phyloP scores from a whole-genome alignment of 1,140 invertebrate species.

The Lepidotrigona ventralis region DNA sequence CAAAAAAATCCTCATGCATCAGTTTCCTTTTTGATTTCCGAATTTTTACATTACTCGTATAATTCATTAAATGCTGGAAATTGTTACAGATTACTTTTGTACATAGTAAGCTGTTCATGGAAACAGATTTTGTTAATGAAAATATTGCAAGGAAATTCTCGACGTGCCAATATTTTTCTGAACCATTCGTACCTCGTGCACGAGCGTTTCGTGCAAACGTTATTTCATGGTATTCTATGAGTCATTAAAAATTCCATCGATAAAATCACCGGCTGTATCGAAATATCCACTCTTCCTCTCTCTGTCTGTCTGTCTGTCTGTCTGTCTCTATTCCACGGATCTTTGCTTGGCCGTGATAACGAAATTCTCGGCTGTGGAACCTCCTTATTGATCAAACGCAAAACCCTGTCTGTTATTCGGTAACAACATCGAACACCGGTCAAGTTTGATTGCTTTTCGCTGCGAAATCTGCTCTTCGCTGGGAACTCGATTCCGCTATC shows the following conservation, averaged over 20 bases:
- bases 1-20: too few species aligned
- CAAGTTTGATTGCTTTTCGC: conserved; percentile 15
- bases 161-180: too few species aligned
- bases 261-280: conserved; percentile 14
- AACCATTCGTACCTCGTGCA: too few species aligned
- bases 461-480: neutral
- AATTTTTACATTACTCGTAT: too few species aligned
- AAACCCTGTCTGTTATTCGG: conserved; percentile 1
- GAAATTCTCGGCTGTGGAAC: conserved; percentile 3
- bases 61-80: too few species aligned
- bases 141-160: too few species aligned
- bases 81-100: too few species aligned
- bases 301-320: too few species aligned
- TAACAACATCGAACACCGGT: neutral
- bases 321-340: neutral
- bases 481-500: neutral
- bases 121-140: too few species aligned
- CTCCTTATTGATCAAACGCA: conserved; percentile 33
- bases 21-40: too few species aligned
- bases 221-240: conserved; percentile 11
- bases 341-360: conserved; percentile 22
- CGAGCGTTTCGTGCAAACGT: neutral
- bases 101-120: too few species aligned
- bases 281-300: neutral
- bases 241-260: conserved; percentile 27